Conservation (phyloP, 2,797 vertebrate species). For the Hippopotamyrus pictus region DNA sequence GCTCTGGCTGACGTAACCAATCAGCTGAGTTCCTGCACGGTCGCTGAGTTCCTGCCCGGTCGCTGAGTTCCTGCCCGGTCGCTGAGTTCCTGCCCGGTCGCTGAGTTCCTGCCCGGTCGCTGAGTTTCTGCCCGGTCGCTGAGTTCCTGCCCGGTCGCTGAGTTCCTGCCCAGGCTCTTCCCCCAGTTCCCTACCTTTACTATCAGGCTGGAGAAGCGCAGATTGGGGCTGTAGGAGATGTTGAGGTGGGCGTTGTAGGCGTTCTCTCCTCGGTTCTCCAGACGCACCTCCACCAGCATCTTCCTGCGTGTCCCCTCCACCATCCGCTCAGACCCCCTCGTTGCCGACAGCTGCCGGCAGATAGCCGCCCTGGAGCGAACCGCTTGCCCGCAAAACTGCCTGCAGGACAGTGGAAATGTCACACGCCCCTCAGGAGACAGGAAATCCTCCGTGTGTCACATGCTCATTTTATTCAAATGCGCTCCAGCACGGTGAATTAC, state of each 20-base stretch:
- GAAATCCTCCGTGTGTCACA: not conserved
- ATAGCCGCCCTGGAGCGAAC: slow-evolving; percentile 55
- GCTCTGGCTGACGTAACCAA: not conserved
- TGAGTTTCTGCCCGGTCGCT: no score
- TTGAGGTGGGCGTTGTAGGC: slow-evolving; percentile 81
- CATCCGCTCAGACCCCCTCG: slow-evolving; percentile 64
- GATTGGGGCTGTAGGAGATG: slow-evolving; percentile 81
- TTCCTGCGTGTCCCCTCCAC: slow-evolving; percentile 75
- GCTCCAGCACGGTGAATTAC: not conserved
- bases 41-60: no score
- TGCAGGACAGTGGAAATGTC: slow-evolving; percentile 40
- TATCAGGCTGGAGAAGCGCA: slow-evolving; percentile 82
- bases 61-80: no score
- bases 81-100: no score
- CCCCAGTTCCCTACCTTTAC: slow-evolving; percentile 64
- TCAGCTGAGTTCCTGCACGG: not conserved
- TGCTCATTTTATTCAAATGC: not conserved
- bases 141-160: no score
- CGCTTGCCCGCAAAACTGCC: slow-evolving; percentile 77
- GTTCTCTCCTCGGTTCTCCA: slow-evolving; percentile 91
- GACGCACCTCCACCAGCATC: slow-evolving; percentile 72
- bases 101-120: no score
- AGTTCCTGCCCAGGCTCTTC: not conserved
- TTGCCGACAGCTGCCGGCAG: slow-evolving; percentile 59
- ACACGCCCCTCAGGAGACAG: not conserved